These are phyloP conservation scores for Myocastor coypus DNA, from an alignment of 2,113 vertebrate species.

Conservation along the genomic window DNA sequence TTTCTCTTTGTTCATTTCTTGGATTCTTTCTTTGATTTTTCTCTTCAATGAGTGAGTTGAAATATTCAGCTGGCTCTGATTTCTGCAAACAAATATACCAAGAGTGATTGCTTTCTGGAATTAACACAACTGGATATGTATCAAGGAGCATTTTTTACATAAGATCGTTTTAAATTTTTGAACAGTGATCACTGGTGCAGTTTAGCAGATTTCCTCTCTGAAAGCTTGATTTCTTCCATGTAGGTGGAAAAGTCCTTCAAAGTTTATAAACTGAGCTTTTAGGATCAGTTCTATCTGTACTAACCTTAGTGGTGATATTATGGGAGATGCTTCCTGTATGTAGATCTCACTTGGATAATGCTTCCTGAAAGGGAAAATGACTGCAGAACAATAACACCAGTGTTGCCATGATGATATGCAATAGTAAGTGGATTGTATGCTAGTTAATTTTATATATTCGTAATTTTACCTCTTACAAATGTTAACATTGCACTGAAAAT, in stretches of 20 bases:
- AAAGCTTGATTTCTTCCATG: neutral
- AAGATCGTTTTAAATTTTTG: conserved; percentile 39
- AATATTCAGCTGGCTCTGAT: neutral
- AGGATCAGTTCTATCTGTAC: neutral
- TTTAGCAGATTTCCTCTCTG: neutral
- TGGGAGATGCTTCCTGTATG: neutral
- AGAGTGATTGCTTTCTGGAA: neutral
- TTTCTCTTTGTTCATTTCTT: neutral
- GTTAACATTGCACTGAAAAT: conserved; percentile 68
- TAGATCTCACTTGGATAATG: conserved; percentile 49
- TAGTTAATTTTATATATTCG: conserved; percentile 78
- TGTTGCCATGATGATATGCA: conserved; percentile 65
- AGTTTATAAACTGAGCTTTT: neutral
- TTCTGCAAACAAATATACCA: neutral
- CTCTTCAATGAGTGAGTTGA: neutral
- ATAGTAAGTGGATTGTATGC: conserved; percentile 69
- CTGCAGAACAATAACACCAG: conserved; percentile 74
- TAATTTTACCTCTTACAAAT: conserved; percentile 67
- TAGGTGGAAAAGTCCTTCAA: neutral
- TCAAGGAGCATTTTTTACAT: neutral
- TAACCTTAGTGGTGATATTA: neutral
- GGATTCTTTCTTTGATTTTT: neutral
- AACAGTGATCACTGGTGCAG: neutral
- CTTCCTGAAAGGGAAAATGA: conserved; percentile 56
- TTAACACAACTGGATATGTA: neutral